These are phyloP conservation scores for Micrasema minimum DNA, from an alignment of 1,140 invertebrate species.

Conservation along the genomic window DNA sequence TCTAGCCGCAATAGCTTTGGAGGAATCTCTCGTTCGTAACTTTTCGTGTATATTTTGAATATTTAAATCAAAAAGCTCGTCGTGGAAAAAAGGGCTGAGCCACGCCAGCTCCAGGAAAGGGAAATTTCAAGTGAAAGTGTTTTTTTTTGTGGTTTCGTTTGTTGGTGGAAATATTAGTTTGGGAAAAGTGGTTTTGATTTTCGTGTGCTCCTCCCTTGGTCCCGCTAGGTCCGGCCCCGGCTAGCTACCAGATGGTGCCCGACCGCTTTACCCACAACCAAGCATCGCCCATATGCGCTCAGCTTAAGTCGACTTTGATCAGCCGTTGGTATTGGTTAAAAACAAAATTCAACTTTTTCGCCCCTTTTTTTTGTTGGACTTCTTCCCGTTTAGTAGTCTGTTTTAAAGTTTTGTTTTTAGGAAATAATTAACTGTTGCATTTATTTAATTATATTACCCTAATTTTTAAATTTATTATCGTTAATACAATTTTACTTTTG, in stretches of 20 bases:
- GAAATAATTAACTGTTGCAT: no score
- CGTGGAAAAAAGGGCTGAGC: conserved; percentile 78
- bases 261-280: conserved; percentile 71
- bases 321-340: no score
- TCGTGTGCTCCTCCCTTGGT: conserved; percentile 61
- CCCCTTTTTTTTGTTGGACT: no score
- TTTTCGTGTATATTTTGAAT: conserved; percentile 3
- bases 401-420: no score
- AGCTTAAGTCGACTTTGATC: no score
- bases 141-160: conserved; percentile 3
- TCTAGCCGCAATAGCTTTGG: neutral
- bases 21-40: conserved; percentile 2
- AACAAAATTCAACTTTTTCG: no score
- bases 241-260: conserved; percentile 58
- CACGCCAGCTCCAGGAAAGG: conserved; percentile 72
- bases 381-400: no score
- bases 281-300: conserved; percentile 86
- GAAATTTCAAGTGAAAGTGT: conserved; percentile 55
- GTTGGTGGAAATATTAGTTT: neutral
- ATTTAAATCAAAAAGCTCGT: conserved; percentile 73
- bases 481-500: no score
- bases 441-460: no score
- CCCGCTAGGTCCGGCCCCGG: conserved; percentile 66
- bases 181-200: conserved; percentile 51
- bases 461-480: no score